Evolutionary conservation across 2,888 invertebrate species (phyloP), one percentile per base, ranked within the genome.

Genomic region (Nyleta sp.): DNA sequence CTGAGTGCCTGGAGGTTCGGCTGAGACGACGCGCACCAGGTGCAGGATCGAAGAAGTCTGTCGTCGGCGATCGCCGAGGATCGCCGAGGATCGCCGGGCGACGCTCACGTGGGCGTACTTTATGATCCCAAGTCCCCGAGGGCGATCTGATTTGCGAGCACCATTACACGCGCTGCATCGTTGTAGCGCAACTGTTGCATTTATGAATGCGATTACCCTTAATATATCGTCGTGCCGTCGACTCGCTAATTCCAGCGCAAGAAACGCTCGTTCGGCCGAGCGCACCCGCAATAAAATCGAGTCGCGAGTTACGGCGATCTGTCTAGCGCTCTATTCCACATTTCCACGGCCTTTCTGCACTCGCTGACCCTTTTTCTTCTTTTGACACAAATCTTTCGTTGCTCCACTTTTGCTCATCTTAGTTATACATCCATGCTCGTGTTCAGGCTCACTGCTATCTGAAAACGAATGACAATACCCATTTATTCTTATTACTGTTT

Each of bases 131-230:
- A 67, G 74, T 64, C 73, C 62, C 77, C 74, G 65, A 17, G 67
- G 80, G 74, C 74, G 78, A 80, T 81, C 81, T 81, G 81, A 80
- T 81, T 81, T 81, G 81, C 81, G 77, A 80, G 74, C 73, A 15
- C 60, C 77, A 79, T 78, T 80, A 78, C 81, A 78, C 75, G 75
- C 79, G 59, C 68, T 42, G 73, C 70, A 72, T 80, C 71, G 81
- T 55, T 72, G 81, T 59, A 70, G 50, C 81, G 76, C 81, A 82
- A 81, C 82, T 80, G 81, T 80, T 82, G 81, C 80, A 80, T 82
- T 81, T 81, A 82, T 80, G 80, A 81, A 79, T 80, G 77, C 81
- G 81, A 81, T 81, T 81, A 81, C 78, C 78, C 78, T 80, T 80
- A 73, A 79, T 73, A 76, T 79, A 80, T 80, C 80, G 80, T 65